These are phyloP conservation scores for Pseudeuparius sepicola DNA, from an alignment of 2,888 invertebrate genomes.

Conservation along the genomic window DNA sequence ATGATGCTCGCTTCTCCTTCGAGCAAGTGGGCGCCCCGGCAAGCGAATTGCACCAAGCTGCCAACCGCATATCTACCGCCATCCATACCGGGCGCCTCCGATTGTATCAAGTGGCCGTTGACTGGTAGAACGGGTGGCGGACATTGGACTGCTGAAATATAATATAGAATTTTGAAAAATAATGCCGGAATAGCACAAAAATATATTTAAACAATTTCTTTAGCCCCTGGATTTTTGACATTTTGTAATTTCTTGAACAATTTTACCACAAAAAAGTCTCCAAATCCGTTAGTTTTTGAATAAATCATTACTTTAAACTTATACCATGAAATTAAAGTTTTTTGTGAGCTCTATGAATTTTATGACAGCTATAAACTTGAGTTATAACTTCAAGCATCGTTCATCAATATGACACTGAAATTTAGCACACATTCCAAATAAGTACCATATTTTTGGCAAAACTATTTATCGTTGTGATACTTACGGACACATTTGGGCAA, in stretches of 20 bases:
- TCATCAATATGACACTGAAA: background rate
- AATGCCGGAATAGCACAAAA: no score
- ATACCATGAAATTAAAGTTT: no score
- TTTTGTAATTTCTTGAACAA: no score
- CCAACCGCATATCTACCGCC: slow-evolving; percentile 66
- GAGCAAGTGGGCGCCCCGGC: slow-evolving; percentile 55
- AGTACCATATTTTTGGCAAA: slow-evolving; percentile 4
- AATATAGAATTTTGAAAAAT: no score
- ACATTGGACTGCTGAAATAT: slow-evolving; percentile 72
- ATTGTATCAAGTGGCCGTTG: slow-evolving; percentile 55
- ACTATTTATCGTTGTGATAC: slow-evolving; percentile 27
- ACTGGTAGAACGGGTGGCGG: slow-evolving; percentile 63
- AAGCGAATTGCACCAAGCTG: slow-evolving; percentile 69
- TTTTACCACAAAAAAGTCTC: no score
- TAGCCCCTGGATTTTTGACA: no score
- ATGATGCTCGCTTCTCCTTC: slow-evolving; percentile 73
- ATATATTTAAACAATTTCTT: no score
- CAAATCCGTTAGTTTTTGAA: no score
- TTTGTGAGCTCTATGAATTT: no score
- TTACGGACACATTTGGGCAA: slow-evolving; percentile 68
- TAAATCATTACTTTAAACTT: no score
- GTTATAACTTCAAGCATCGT: no score
- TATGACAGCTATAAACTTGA: no score
- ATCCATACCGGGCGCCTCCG: slow-evolving; percentile 40
- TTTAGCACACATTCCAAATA: slow-evolving; percentile 11